phyloP scores from a whole-genome alignment of 2,113 vertebrate species.

The Heliornis fulica region DNA sequence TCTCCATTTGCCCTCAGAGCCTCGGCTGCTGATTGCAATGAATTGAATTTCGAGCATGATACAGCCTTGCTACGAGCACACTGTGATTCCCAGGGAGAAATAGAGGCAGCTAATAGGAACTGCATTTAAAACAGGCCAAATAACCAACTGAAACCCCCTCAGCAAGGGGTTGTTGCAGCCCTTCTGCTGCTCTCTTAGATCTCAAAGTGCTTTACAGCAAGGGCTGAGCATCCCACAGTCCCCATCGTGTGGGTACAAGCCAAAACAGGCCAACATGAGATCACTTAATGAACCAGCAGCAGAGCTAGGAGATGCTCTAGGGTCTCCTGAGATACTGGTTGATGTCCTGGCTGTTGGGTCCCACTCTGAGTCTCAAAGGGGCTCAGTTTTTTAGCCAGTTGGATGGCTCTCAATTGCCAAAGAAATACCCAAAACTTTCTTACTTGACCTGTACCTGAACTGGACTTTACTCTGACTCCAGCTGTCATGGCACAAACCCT shows the following conservation, averaged over 20 bases:
- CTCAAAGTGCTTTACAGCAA: neutral
- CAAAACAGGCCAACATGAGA: neutral
- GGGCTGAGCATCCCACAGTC: neutral
- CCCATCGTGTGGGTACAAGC: neutral
- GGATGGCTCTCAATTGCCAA: neutral
- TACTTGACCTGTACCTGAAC: neutral
- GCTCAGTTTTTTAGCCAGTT: rapidly evolving
- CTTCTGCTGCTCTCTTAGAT: neutral
- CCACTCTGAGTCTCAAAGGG: neutral
- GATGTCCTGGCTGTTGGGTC: neutral
- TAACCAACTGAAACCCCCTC: neutral
- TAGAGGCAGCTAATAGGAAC: neutral
- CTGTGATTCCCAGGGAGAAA: neutral
- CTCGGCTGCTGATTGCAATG: neutral
- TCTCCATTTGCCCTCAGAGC: constrained; percentile 8
- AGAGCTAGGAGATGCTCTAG: neutral
- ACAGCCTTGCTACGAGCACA: neutral
- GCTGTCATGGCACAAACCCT: neutral
- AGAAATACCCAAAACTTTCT: neutral
- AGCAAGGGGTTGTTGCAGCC: neutral
- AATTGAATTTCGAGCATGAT: neutral
- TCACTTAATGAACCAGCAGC: neutral
- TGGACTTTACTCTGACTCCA: neutral
- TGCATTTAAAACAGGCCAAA: neutral
- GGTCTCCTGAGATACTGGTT: neutral